These are phyloP conservation scores for Mamestra configurata DNA, from an alignment of 1,140 invertebrate species.

Conservation along the genomic window DNA sequence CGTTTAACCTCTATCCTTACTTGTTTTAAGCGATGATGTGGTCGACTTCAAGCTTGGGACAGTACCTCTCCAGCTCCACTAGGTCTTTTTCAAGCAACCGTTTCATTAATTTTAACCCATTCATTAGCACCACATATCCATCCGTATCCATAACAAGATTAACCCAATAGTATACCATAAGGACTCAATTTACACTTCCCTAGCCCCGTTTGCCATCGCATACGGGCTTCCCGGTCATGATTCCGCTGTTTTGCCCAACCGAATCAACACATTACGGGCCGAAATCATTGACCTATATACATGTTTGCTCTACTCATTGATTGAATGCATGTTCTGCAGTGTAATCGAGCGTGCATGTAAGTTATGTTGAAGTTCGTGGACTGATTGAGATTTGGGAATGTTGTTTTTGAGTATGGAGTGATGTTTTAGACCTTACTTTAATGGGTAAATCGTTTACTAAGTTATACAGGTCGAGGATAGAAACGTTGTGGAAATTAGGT, in stretches of 20 bases:
- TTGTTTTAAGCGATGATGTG: too few relatives aligned
- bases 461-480: too few relatives aligned
- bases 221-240: slow-evolving; percentile 12
- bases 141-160: not conserved
- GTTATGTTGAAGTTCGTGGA: not conserved
- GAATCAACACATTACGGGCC: slow-evolving; percentile 38
- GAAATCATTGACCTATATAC: slow-evolving; percentile 43
- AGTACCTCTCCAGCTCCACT: too few relatives aligned
- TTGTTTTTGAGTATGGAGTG: not conserved
- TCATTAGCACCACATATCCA: too few relatives aligned
- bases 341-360: slow-evolving; percentile 33
- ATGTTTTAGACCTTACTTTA: too few relatives aligned
- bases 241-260: slow-evolving; percentile 26
- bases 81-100: too few relatives aligned
- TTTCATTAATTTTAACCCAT: too few relatives aligned
- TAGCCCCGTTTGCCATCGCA: not conserved
- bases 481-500: too few relatives aligned
- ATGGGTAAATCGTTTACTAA: too few relatives aligned
- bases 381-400: not conserved
- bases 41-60: too few relatives aligned
- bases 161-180: slow-evolving; percentile 13
- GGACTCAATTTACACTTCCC: slow-evolving; percentile 13
- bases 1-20: too few relatives aligned
- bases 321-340: slow-evolving; percentile 13
- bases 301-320: slow-evolving; percentile 38